Base-by-base conservation (phyloP, 2,113 vertebrate species). In the Herpailurus yagouaroundi region DNA sequence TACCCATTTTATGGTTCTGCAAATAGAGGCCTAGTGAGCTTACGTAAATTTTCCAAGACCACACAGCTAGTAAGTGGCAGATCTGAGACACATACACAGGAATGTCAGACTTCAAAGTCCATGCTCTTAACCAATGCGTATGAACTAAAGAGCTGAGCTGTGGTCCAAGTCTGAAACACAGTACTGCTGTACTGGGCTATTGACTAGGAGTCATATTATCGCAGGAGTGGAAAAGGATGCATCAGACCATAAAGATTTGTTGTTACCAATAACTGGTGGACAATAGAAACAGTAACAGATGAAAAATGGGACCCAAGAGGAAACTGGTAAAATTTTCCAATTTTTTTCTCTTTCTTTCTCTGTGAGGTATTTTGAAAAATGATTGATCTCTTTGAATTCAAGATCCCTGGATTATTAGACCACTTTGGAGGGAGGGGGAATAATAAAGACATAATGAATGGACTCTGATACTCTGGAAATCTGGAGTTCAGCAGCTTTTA, bases 281-380 rank as follows among this genome's bases (percentile, higher is more conserved):
- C 19, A 73, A n/a, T 0, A 48, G 50, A 94, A 50, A 66, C 14
- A 63, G 68, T 50, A 31, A 29, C 45, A 90, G 41, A 52, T 48
- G n/a, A 87, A 90, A 92, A 84, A 16, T n/a, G 9, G 4, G 41
- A 84, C 21, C 73, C 64, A 83, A 31, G 1, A 57, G 48, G 41
- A 94, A 41, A 48, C 4, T 88, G 4, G 74, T 45, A 25, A 92
- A 45, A 45, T 15, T 94, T 86, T 94, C 88, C 29, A 83, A 13
- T 73, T 63, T 36, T 36, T 94, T 66, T 91, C 50, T 83, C 41
- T 76, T 36, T 95, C 79, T 85, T 97, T 77, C 73, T 77, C 57
- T 93, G 41, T 89, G 52, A 82, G 18, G 23, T 90, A 64, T 85
- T 71, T 94, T 41, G 73, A 92, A 97, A 96, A 63, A 83, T 73